Evolutionary conservation across 2,113 vertebrate genomes (phyloP).

Genomic region (Symphodus melops): DNA sequence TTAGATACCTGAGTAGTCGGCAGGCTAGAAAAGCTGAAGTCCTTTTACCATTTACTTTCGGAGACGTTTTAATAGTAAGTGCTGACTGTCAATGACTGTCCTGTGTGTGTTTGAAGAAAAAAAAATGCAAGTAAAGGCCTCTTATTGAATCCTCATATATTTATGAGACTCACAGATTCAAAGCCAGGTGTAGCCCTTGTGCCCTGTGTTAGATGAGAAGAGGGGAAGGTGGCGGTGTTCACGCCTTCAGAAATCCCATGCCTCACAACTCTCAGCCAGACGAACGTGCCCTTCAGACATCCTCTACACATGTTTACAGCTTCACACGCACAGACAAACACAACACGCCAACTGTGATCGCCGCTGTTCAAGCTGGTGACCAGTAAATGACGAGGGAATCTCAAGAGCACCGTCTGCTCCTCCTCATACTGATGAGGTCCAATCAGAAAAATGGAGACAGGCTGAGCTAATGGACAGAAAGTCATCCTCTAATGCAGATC

Average conservation of each 20-base stretch:
- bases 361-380: conserved; percentile 33
- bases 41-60: no score
- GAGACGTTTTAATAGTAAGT: no score
- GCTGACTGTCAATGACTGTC: no score
- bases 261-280: not conserved
- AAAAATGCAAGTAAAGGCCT: no score
- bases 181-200: no score
- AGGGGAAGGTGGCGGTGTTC: not conserved
- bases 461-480: conserved; percentile 62
- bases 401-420: conserved; percentile 20
- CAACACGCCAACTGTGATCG: not conserved
- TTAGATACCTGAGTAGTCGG: no score
- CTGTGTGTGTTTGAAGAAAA: no score
- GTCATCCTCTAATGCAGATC: conserved; percentile 60
- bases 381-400: conserved; percentile 24
- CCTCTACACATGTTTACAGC: conserved; percentile 39
- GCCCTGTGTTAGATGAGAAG: not conserved
- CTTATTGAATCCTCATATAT: no score
- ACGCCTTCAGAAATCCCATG: conserved; percentile 10
- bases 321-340: conserved; percentile 18
- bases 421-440: conserved; percentile 50
- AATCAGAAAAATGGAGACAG: conserved; percentile 49
- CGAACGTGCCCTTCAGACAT: conserved; percentile 51
- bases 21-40: no score
- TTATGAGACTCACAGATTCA: no score